Conservation (phyloP, 2,113 vertebrate species). For the Orthochromis malagaraziensis region DNA sequence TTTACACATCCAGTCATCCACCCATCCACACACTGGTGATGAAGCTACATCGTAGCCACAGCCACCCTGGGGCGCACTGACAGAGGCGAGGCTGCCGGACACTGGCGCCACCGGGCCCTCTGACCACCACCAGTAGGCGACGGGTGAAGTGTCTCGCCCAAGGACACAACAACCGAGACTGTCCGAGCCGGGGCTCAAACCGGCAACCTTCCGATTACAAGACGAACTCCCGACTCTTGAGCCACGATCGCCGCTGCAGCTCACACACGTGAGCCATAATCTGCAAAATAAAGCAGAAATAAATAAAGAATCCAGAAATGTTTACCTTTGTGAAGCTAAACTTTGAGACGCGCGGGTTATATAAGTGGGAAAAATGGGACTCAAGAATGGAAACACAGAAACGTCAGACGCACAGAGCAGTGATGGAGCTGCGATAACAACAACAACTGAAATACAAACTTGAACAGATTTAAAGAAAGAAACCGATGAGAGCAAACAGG, state of each 20-base stretch:
- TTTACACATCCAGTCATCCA: accelerated
- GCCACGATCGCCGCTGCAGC: neutral
- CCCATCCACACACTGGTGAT: accelerated
- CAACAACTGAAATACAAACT: neutral
- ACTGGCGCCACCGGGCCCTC: neutral
- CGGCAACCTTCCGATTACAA: accelerated
- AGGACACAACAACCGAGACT: accelerated
- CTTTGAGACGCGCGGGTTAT: neutral
- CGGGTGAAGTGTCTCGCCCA: accelerated
- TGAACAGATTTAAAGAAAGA: neutral
- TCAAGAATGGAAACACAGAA: neutral
- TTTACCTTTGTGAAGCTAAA: neutral
- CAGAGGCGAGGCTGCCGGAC: neutral
- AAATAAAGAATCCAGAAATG: neutral
- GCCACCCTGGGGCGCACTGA: accelerated
- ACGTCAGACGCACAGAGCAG: neutral
- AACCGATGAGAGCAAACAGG: no score
- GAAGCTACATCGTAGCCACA: neutral
- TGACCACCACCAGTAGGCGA: neutral
- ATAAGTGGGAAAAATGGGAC: neutral
- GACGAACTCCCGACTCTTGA: neutral
- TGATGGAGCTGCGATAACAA: neutral
- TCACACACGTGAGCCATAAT: neutral
- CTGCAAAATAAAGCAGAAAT: neutral
- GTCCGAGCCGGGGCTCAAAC: accelerated